Percentiles rank a stretch among this genome's conserved stretches.
Evolutionary conservation across 2,113 vertebrate species (phyloP).

Genomic region (Macrotis lagotis): DNA sequence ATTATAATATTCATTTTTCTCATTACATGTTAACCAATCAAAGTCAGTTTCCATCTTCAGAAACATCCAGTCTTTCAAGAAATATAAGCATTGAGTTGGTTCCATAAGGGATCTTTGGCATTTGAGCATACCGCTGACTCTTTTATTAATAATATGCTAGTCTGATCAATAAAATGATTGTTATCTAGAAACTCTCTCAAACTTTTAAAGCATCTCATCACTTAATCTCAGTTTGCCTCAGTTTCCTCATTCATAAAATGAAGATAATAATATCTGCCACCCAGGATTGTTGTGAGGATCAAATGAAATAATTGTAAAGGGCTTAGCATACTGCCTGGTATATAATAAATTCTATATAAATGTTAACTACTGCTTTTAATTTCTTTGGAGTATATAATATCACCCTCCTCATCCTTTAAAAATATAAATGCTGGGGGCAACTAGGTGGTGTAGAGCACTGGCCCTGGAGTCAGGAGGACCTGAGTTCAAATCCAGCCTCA

Average conservation of each 20-base stretch:
- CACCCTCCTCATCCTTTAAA: neutral
- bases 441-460: no score
- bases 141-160: neutral
- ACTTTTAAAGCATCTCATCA: no score
- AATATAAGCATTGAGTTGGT: neutral
- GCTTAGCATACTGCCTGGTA: no score
- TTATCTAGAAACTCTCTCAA: neutral
- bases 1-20: neutral
- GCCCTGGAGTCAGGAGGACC: no score
- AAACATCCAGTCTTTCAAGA: neutral
- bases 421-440: neutral
- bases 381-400: neutral
- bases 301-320: neutral
- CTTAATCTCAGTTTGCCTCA: neutral
- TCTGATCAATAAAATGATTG: neutral
- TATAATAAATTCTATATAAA: no score
- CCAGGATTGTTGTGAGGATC: neutral
- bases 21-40: neutral
- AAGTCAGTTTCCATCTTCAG: neutral
- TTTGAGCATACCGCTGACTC: neutral
- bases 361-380: no score
- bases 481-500: no score
- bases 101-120: neutral
- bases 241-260: neutral
- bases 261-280: neutral